Base-by-base conservation (phyloP, 2,797 vertebrate genomes). In the Galaxias olidus region DNA sequence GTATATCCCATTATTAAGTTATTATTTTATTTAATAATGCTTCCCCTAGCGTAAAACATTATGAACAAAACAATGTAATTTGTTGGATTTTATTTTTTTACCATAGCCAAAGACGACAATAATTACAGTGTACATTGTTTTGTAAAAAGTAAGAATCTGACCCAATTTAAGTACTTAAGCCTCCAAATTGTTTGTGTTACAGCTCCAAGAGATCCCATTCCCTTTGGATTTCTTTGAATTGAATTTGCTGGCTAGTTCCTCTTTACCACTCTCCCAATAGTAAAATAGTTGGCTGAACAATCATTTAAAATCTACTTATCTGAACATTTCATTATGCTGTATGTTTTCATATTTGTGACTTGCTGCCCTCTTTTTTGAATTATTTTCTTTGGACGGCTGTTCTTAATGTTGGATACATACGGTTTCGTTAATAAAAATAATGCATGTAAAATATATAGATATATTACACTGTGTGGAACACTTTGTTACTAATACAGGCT, bases 231-330 rank as follows among this genome's bases (percentile, higher is more conserved):
- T 68, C 66, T 74, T 68, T 79, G 76, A 76, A 86, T 74, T 85
- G 71, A 82, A 86, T 88, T 86, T 85, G 73, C 73, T 86, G 84
- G 84, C 79, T 81, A 66, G 48, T 65, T 48, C 43, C 73, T 75
- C 60, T 72, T 68, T 77, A 64, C 66, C 69, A 40, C 63, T 82
- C 67, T 84, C 72, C 80, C 72, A 79, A 45, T 67, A 71, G 82
- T 74, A 63, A 72, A 56, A 65, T 60, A 61, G 56, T 73, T 77
- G 60, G 71, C 75, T 53, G 56, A 77, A 72, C 66, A 61, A 65
- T 6, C 60, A 72, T 77, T 76, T 72, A 51, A 74, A 85, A 74
- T 78, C 78, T 77, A 86, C 69, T 71, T 48, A 78, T 77, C 60
- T 71, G 57, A 84, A 84, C 67, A 30, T 30, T 30, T 30, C 6